Evolutionary conservation across 2,113 vertebrate species (phyloP).

Genomic region (Promerops cafer): DNA sequence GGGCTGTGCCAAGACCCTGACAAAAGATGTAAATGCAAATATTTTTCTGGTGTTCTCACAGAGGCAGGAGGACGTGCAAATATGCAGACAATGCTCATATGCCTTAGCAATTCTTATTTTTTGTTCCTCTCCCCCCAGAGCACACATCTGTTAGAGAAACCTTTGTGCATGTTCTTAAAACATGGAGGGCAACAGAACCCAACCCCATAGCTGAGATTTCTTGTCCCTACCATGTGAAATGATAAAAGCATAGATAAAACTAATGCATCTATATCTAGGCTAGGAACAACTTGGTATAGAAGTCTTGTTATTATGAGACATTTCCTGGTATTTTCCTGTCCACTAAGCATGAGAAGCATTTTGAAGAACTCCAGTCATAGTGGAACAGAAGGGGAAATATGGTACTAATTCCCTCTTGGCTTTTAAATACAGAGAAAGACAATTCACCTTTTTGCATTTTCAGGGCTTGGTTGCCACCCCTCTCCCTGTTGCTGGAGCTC

Average conservation of each 20-base stretch:
- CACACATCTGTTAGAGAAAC: background rate
- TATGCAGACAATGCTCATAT: accelerated
- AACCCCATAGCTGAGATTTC: background rate
- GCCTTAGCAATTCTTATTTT: background rate
- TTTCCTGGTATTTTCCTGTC: background rate
- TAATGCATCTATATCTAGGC: background rate
- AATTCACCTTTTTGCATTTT: background rate
- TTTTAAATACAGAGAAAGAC: background rate
- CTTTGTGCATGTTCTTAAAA: background rate
- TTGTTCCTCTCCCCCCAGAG: background rate
- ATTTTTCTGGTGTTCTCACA: background rate
- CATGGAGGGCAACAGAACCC: background rate
- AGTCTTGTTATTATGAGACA: background rate
- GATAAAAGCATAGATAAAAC: background rate
- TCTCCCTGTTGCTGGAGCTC: background rate
- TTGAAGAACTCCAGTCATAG: background rate
- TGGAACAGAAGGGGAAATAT: background rate
- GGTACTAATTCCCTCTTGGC: background rate
- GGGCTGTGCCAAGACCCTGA: background rate
- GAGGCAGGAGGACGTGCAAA: background rate
- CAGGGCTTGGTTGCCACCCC: background rate
- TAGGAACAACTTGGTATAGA: background rate
- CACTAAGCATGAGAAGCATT: background rate
- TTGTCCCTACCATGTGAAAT: background rate
- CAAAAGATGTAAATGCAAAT: background rate